Evolutionary conservation across 2,113 vertebrate species (phyloP), one percentile per base, ranked within the genome.

Genomic region (Syrmaticus mikado): DNA sequence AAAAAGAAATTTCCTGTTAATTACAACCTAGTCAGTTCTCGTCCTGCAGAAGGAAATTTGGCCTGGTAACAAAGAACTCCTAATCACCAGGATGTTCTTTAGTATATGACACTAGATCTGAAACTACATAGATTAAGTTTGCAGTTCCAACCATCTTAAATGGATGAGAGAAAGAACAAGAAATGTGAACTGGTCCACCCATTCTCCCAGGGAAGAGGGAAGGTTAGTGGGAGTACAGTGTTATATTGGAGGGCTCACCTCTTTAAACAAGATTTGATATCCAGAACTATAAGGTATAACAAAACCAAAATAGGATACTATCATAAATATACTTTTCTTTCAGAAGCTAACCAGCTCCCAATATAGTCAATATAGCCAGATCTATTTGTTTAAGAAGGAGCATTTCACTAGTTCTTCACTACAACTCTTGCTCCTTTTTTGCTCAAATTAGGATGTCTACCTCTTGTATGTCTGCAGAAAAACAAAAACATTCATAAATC

Each of bases 1-100:
- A 88, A 87, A 68, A 58, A 27, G 30, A 92, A 86, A 6, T 65
- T 85, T 90, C 65, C 57, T 40, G 28, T 57, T 90, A 92, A 91
- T 83, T 78, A 78, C 6, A 83, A 34, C 13, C 7, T 77, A 65
- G 22, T 17, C 68, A 71, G 67, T 14, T 53, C 78, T 68, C 72
- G 52, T 18, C 40, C 18, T 28, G 45, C 36, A 27, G 52, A 64
- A 46, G 1, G 6, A 88, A 48, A 83, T 34, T 41, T 83, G 36
- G 36, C 16, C 65, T 77, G 32, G 28, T 32, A 77, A 72, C 32
- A 34, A 48, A 68, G 60, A 87, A 28, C 3, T 73, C 48, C 55
- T 25, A 21, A 70, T 8, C 22, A 24, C 20, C 83, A 88, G 21
- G 53, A 36, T 36, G 15, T 36, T 74, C 45, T 53, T 62, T 52